Conservation (phyloP, 1,140 invertebrate species). For the Cotesia glomerata region DNA sequence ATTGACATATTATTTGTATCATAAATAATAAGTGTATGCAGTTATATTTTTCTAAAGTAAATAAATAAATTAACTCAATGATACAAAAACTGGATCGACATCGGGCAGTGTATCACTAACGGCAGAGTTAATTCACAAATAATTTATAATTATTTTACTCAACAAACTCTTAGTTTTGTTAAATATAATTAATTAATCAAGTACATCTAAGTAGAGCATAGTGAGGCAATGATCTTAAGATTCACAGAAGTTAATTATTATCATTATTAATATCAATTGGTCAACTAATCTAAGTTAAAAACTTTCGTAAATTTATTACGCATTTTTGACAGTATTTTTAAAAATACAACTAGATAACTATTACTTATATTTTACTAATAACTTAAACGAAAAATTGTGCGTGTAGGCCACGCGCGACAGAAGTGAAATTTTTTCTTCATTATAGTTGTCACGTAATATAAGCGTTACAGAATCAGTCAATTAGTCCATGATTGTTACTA, state of each 20-base stretch:
- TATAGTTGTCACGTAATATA: too few species aligned
- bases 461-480: too few species aligned
- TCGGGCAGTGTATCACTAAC: conserved; percentile 56
- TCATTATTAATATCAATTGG: background rate
- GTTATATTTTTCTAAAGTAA: background rate
- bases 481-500: too few species aligned
- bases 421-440: too few species aligned
- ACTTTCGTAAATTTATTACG: background rate
- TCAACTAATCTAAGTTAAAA: background rate
- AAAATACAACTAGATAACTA: too few species aligned
- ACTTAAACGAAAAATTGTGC: too few species aligned
- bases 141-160: background rate
- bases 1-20: too few species aligned
- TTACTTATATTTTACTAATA: too few species aligned
- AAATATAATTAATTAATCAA: too few species aligned
- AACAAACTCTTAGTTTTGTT: background rate
- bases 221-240: conserved; percentile 58
- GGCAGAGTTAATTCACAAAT: conserved; percentile 43
- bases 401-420: too few species aligned
- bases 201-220: conserved; percentile 36
- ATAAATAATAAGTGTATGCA: background rate
- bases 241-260: conserved; percentile 8
- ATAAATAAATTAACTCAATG: conserved; percentile 34
- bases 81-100: conserved; percentile 52
- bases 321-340: too few species aligned